Base-by-base conservation (phyloP, 1,140 invertebrate species). In the Monochamus saltuarius region DNA sequence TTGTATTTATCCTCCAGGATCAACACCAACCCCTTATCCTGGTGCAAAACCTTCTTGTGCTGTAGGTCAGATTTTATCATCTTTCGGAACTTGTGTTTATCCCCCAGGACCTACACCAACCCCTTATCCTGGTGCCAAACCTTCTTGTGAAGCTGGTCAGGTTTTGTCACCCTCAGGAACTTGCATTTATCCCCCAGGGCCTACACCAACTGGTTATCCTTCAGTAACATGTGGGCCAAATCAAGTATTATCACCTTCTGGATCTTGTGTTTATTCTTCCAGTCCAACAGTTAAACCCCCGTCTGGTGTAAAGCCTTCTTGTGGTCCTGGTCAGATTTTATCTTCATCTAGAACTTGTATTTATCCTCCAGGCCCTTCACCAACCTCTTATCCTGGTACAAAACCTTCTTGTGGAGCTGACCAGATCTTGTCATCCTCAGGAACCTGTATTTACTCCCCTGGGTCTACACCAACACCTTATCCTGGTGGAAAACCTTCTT, bases 361-460 rank as follows among this genome's bases (percentile, higher is more conserved):
- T 3, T 63, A 63, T 29, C 49, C 61, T n/a, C 52, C 54, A 10
- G 55, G 55, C 4, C 34, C 46, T 40, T 35, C 58, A 46, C 16
- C 35, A 14, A 46, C 43, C 16, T 14, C 43, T 4, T 47, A 29
- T 4, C 42, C 56, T 43, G 39, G 46, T 13, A 50, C 10, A 19
- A 17, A 17, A n/a, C 35, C 51, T 39, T 7, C 10, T 16, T 37
- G 47, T 10, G 47, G 9, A 34, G 7, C 16, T 36, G 38, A 16
- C 9, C 38, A 53, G 40, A 53, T n/a, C 10, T 4, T 53, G 39
- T 39, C 51, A 2, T 16, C 51, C 8, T 17, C 16, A 11, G 51
- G 51, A 3, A 19, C 11, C 1, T 53, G 51, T 39, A 9, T 11
- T 10, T 42, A 53, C 11, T 36, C 51, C 3, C 7, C 14, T n/a